Evolutionary conservation across 2,113 vertebrate species (phyloP).

Genomic region (Rana temporaria): DNA sequence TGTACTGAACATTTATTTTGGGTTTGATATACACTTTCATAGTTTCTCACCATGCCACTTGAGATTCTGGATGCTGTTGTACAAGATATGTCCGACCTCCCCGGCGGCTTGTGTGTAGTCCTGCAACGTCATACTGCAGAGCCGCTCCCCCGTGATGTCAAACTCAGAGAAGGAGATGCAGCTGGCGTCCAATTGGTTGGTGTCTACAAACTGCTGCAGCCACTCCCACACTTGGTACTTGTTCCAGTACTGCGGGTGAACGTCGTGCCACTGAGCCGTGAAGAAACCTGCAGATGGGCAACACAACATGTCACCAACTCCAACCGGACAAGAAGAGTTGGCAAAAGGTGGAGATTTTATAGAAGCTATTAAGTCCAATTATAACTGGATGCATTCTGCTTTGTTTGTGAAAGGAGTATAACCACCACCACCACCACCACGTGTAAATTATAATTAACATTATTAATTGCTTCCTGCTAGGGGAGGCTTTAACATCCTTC

Average conservation of each 20-base stretch:
- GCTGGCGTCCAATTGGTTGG: constrained; percentile 91
- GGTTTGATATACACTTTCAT: constrained; percentile 31
- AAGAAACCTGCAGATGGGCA: constrained; percentile 72
- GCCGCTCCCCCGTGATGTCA: constrained; percentile 89
- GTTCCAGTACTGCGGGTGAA: constrained; percentile 92
- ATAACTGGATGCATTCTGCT: neutral
- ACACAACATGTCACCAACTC: neutral
- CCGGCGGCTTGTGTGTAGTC: constrained; percentile 90
- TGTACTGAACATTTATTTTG: too few species aligned
- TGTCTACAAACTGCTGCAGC: constrained; percentile 95
- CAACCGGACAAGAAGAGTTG: neutral
- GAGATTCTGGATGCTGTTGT: constrained; percentile 87
- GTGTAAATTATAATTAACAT: neutral
- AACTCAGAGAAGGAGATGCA: constrained; percentile 94
- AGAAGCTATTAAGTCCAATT: neutral
- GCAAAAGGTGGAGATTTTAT: neutral
- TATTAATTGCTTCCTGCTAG: constrained; percentile 4
- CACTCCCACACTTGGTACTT: constrained; percentile 98
- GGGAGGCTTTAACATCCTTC: neutral
- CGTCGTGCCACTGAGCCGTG: constrained; percentile 85
- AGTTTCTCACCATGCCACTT: constrained; percentile 85
- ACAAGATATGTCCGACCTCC: constrained; percentile 86
- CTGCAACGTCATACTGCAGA: constrained; percentile 89
- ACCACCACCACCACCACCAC: neutral
- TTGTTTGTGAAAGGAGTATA: constrained; percentile 28